phyloP scores from a whole-genome alignment of 1,140 invertebrate species.

The Drosophila kohkoa region DNA sequence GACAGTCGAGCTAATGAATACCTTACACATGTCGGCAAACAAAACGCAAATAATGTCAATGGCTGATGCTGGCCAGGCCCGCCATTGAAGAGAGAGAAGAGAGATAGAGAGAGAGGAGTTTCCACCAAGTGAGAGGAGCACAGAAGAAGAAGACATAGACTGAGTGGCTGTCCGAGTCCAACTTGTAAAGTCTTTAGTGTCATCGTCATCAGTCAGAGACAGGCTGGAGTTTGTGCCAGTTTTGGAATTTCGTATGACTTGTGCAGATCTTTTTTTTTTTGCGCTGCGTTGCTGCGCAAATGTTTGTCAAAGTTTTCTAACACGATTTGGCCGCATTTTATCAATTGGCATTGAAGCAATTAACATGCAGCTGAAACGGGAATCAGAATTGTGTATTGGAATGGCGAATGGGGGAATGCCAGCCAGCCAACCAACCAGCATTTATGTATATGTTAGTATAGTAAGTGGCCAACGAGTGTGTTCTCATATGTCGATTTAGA shows the following conservation, averaged over 20 bases:
- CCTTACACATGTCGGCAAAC: constrained; percentile 82
- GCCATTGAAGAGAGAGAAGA: no score
- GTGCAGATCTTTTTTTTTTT: not conserved
- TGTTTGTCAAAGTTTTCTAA: constrained; percentile 81
- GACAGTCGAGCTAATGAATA: constrained; percentile 78
- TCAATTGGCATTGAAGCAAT: constrained; percentile 82
- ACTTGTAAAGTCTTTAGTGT: constrained; percentile 42
- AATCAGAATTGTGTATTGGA: constrained; percentile 25
- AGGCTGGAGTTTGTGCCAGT: constrained; percentile 46
- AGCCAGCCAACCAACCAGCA: constrained; percentile 4
- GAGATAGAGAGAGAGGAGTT: not conserved
- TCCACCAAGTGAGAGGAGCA: not conserved
- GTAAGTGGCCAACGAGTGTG: constrained; percentile 66
- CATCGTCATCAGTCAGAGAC: constrained; percentile 48
- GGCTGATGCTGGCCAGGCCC: constrained; percentile 26
- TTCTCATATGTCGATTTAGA: constrained; percentile 77
- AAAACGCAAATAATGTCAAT: constrained; percentile 82
- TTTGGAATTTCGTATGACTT: constrained; percentile 30
- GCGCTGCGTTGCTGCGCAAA: constrained; percentile 48
- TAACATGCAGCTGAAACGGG: constrained; percentile 71
- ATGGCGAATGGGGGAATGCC: constrained; percentile 21
- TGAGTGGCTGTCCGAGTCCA: constrained; percentile 51
- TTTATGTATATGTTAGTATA: not conserved
- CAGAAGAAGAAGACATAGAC: constrained; percentile 1
- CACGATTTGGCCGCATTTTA: constrained; percentile 81